Conservation (phyloP, 2,113 vertebrate species). For the Martes martes region DNA sequence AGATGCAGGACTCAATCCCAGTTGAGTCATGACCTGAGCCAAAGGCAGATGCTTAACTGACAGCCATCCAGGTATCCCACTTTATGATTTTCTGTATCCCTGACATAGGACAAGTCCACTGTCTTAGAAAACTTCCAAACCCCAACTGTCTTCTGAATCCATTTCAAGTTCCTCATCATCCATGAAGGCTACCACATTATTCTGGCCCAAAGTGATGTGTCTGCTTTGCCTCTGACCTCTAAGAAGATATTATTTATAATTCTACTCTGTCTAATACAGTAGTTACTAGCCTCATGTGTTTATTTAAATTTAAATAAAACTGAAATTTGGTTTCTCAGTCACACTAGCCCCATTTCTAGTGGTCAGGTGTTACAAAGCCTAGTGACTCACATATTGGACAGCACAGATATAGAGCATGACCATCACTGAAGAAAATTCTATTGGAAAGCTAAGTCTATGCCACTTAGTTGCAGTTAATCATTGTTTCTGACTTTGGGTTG, state of each 20-base stretch:
- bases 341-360: neutral
- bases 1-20: no score
- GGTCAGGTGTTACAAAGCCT: neutral
- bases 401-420: neutral
- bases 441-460: neutral
- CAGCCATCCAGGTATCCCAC: no score
- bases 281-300: neutral
- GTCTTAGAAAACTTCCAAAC: neutral
- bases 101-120: neutral
- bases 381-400: neutral
- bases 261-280: neutral
- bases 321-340: neutral
- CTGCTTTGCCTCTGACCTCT: neutral
- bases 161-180: neutral
- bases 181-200: neutral
- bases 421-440: neutral
- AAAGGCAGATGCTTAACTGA: no score
- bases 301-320: slow-evolving; percentile 14
- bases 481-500: neutral
- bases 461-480: neutral
- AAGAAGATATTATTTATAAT: neutral
- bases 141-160: neutral
- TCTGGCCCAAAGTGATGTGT: neutral
- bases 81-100: neutral
- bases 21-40: no score